Evolutionary conservation across 2,113 vertebrate species (phyloP).

Genomic region (Gobius niger): DNA sequence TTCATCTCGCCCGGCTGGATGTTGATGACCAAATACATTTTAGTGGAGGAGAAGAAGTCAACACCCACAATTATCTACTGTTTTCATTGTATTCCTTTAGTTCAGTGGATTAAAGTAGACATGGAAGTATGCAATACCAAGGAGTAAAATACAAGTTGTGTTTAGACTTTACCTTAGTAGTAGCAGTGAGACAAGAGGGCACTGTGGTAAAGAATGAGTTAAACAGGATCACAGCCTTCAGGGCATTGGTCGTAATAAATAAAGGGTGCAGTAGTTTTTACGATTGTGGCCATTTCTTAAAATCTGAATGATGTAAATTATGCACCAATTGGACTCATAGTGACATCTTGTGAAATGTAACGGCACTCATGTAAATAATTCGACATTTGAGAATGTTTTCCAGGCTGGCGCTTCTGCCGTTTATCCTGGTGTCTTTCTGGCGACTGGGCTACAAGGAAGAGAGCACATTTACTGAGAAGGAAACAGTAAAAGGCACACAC

Average conservation of each 20-base stretch:
- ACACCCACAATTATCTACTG: background rate
- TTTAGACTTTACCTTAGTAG: too few relatives aligned
- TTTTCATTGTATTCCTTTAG: conserved; percentile 1
- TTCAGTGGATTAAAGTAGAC: background rate
- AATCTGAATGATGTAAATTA: too few relatives aligned
- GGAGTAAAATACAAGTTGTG: background rate
- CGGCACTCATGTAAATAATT: background rate
- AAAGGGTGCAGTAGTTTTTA: too few relatives aligned
- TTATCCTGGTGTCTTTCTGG: conserved; percentile 3
- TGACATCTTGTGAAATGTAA: too few relatives aligned
- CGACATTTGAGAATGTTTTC: background rate
- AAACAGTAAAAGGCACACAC: conserved; percentile 14
- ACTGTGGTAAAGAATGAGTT: too few relatives aligned
- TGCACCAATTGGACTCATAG: too few relatives aligned
- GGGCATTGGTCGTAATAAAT: too few relatives aligned
- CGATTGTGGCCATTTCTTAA: too few relatives aligned
- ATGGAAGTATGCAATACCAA: background rate
- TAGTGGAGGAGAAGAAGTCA: background rate
- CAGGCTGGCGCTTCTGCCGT: background rate
- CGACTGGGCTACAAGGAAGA: conserved; percentile 1
- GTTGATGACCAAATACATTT: conserved; percentile 24
- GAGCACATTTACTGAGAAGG: conserved; percentile 27
- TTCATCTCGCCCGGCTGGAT: conserved; percentile 38
- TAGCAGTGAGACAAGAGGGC: too few relatives aligned
- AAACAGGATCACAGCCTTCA: too few relatives aligned